Evolutionary conservation across 2,888 invertebrate species (phyloP).

Genomic region (Sepiola atlantica): DNA sequence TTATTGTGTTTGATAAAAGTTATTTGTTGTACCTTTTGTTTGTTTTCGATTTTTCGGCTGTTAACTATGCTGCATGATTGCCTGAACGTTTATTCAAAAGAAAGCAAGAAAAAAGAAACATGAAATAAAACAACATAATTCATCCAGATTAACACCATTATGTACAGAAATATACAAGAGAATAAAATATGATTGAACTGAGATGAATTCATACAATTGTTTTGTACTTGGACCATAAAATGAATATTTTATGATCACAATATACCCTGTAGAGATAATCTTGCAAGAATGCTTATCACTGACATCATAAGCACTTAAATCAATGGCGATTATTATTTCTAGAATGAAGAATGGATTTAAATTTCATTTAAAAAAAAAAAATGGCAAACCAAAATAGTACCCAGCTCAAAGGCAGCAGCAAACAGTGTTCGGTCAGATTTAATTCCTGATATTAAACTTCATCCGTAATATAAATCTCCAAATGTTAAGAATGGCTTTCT

Average conservation of each 20-base stretch:
- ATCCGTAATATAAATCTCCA: too few relatives aligned
- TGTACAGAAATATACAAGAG: conserved; percentile 32
- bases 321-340: neutral
- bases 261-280: neutral
- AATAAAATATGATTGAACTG: conserved; percentile 1
- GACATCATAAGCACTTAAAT: neutral
- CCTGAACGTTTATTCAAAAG: too few relatives aligned
- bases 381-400: too few relatives aligned
- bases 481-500: too few relatives aligned
- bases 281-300: neutral
- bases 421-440: too few relatives aligned
- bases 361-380: neutral
- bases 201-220: neutral
- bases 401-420: too few relatives aligned
- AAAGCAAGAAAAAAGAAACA: neutral
- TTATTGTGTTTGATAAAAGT: too few relatives aligned
- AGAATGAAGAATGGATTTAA: neutral
- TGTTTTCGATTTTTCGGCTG: too few relatives aligned
- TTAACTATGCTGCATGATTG: too few relatives aligned
- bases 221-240: neutral
- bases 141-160: conserved; percentile 32
- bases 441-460: too few relatives aligned
- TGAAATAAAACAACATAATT: neutral
- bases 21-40: neutral
- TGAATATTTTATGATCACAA: conserved; percentile 11